Conservation (phyloP, 2,888 invertebrate species). For the Eurois occulta region DNA sequence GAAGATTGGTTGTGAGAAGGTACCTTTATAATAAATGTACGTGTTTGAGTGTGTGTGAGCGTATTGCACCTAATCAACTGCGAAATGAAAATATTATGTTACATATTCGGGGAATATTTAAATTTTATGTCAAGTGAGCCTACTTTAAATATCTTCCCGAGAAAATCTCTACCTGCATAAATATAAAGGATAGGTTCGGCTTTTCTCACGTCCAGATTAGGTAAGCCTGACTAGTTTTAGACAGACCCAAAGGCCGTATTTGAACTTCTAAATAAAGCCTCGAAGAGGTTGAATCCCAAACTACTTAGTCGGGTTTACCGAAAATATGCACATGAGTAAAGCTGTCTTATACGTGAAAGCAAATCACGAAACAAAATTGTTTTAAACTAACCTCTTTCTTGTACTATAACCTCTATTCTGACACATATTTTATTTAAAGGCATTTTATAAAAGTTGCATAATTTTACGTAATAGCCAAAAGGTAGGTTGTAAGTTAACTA, state of each 20-base stretch:
- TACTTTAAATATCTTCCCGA: constrained; percentile 6
- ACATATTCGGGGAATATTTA: not conserved
- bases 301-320: constrained; percentile 2
- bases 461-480: not conserved
- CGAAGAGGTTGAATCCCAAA: constrained; percentile 10
- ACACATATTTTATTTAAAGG: no score
- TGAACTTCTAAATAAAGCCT: constrained; percentile 26
- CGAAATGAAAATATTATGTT: not conserved
- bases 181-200: not conserved
- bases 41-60: not conserved
- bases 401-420: not conserved
- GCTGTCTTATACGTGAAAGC: not conserved
- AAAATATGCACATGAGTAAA: constrained; percentile 24
- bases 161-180: constrained; percentile 4
- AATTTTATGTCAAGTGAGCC: not conserved
- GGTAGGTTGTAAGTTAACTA: not conserved
- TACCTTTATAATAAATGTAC: not conserved
- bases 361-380: not conserved
- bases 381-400: not conserved
- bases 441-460: not conserved
- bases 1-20: not conserved
- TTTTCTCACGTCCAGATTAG: constrained; percentile 22
- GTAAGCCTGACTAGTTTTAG: constrained; percentile 29
- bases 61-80: not conserved
- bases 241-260: constrained; percentile 26